Conservation (phyloP, 2,113 vertebrate genomes). For the Coptodon bakossiorum region DNA sequence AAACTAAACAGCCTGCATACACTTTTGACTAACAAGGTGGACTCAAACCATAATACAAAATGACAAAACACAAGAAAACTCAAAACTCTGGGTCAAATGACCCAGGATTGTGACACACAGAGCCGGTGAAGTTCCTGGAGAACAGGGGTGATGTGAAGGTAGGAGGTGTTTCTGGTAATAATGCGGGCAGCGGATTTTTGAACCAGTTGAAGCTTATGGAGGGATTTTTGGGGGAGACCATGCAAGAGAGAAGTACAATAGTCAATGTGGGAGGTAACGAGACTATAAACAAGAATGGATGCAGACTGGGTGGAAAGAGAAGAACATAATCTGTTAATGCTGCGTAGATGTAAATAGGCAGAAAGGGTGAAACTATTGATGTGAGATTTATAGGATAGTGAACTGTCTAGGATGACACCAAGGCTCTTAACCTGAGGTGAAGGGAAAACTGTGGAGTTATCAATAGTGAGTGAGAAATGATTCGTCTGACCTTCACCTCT, state of each 20-base stretch:
- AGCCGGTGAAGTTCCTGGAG: background rate
- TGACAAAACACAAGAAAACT: background rate
- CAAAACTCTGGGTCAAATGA: background rate
- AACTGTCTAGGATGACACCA: background rate
- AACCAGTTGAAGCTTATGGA: background rate
- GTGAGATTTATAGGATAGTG: background rate
- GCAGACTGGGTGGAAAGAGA: background rate
- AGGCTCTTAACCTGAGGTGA: background rate
- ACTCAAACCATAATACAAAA: background rate
- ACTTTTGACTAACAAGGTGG: background rate
- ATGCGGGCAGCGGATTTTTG: background rate
- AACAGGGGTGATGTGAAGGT: background rate
- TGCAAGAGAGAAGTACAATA: background rate
- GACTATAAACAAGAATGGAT: background rate
- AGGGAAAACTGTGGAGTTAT: background rate
- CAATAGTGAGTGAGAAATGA: background rate
- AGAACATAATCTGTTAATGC: background rate
- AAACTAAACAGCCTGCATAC: background rate
- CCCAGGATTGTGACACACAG: background rate
- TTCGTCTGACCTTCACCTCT: background rate
- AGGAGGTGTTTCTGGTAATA: background rate
- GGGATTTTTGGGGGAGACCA: background rate
- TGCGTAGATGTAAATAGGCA: background rate
- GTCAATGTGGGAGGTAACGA: background rate
- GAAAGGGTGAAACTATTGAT: background rate